These are phyloP conservation scores for Danionella cerebrum DNA, from an alignment of 2,113 vertebrate genomes.

Conservation along the genomic window DNA sequence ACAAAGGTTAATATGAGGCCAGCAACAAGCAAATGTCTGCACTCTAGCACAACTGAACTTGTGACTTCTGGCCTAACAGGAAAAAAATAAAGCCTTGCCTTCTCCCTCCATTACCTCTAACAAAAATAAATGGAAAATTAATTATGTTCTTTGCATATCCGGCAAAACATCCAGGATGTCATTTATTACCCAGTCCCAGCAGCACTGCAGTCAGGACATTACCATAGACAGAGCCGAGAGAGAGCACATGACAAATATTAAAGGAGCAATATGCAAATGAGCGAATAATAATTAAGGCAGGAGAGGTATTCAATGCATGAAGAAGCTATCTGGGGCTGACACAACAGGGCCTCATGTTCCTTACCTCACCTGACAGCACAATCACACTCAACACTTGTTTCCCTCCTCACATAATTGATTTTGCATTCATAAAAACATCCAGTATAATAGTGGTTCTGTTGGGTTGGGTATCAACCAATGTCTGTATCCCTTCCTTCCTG, in stretches of 20 bases:
- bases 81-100: neutral
- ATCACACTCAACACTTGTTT: constrained; percentile 50
- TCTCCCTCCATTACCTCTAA: constrained; percentile 34
- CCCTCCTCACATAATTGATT: constrained; percentile 43
- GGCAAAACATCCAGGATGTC: constrained; percentile 39
- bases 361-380: constrained; percentile 48
- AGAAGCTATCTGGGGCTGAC: constrained; percentile 60
- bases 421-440: constrained; percentile 38
- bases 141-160: constrained; percentile 57
- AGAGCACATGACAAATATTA: constrained; percentile 28
- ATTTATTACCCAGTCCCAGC: constrained; percentile 53
- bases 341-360: constrained; percentile 44
- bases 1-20: neutral
- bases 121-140: constrained; percentile 52
- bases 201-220: constrained; percentile 35
- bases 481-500: too few relatives aligned
- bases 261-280: constrained; percentile 60
- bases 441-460: constrained; percentile 37
- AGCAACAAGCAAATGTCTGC: neutral
- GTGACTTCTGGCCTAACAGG: neutral
- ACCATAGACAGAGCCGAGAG: constrained; percentile 19
- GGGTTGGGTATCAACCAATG: constrained; percentile 58
- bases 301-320: constrained; percentile 59
- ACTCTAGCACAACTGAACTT: neutral
- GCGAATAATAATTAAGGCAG: constrained; percentile 59